phyloP scores from a whole-genome alignment of 2,113 vertebrate species.

The Petaurus breviceps region DNA sequence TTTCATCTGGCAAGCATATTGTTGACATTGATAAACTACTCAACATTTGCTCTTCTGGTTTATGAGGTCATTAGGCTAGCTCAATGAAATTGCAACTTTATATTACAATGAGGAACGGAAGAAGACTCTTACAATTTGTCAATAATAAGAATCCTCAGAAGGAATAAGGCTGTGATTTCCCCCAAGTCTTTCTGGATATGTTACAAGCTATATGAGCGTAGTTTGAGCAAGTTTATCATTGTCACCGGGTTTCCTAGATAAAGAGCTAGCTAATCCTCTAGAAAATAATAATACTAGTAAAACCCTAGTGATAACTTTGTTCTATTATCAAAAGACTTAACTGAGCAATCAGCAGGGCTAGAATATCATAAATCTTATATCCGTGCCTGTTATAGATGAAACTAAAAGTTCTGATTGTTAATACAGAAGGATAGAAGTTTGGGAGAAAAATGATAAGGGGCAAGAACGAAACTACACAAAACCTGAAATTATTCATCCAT shows the following conservation, averaged over 20 bases:
- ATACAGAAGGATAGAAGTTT: neutral
- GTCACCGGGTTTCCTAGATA: conserved; percentile 42
- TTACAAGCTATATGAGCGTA: conserved; percentile 49
- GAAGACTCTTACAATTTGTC: conserved; percentile 65
- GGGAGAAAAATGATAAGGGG: conserved; percentile 28
- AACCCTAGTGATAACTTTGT: conserved; percentile 27
- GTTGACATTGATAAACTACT: conserved; percentile 83
- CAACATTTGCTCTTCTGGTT: conserved; percentile 72
- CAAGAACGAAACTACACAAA: conserved; percentile 2
- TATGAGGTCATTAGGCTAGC: conserved; percentile 71
- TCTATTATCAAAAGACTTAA: conserved; percentile 36
- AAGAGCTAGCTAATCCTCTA: conserved; percentile 42
- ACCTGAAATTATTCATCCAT: conserved; percentile 3
- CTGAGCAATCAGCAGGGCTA: conserved; percentile 14
- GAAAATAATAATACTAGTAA: conserved; percentile 57
- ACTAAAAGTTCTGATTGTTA: conserved; percentile 21
- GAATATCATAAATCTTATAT: conserved; percentile 50
- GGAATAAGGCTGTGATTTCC: conserved; percentile 53
- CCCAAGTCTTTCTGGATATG: conserved; percentile 45
- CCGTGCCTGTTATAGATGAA: neutral
- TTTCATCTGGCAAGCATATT: conserved; percentile 77
- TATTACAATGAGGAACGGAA: conserved; percentile 57
- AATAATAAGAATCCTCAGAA: conserved; percentile 68
- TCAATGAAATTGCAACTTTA: conserved; percentile 71
- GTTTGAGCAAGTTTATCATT: conserved; percentile 58